A percentile compares a stretch with the other conserved stretches of the same genome.
These are phyloP conservation scores for Nephrotoma guestfalica DNA, from an alignment of 2,888 invertebrate species.

Conservation along the genomic window DNA sequence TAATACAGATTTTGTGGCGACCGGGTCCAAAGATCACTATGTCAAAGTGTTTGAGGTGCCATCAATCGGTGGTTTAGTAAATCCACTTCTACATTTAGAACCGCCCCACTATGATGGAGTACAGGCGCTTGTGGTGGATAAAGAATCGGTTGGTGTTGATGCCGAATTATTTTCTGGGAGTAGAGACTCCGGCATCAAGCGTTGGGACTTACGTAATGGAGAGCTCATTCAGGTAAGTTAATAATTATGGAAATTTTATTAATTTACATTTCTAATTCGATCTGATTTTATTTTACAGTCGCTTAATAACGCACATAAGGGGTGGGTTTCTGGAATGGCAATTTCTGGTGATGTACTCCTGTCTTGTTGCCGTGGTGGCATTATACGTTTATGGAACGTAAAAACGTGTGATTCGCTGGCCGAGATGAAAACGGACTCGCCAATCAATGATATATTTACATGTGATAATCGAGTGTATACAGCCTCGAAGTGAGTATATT, in stretches of 20 bases:
- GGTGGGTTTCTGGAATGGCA: constrained; percentile 69
- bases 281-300: constrained; percentile 29
- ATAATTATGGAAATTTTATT: neutral
- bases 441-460: constrained; percentile 52
- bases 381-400: constrained; percentile 59
- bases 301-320: constrained; percentile 72
- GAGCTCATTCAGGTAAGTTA: constrained; percentile 21
- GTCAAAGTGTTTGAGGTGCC: constrained; percentile 43
- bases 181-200: constrained; percentile 72
- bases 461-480: constrained; percentile 57
- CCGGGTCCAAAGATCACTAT: constrained; percentile 77
- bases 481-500: constrained; percentile 59
- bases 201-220: constrained; percentile 50
- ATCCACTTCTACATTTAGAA: constrained; percentile 49
- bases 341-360: constrained; percentile 42
- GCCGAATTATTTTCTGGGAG: constrained; percentile 62
- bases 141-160: constrained; percentile 32
- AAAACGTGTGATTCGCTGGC: constrained; percentile 49
- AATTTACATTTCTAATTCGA: neutral
- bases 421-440: constrained; percentile 51
- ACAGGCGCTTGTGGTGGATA: constrained; percentile 56
- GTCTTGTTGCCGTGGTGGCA: constrained; percentile 63
- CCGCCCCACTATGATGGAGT: constrained; percentile 88
- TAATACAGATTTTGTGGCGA: constrained; percentile 49
- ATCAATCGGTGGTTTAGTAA: constrained; percentile 34